Evolutionary conservation across 2,888 invertebrate genomes (phyloP), one percentile per base, ranked within the genome.

Genomic region (Aspidiotus destructor): DNA sequence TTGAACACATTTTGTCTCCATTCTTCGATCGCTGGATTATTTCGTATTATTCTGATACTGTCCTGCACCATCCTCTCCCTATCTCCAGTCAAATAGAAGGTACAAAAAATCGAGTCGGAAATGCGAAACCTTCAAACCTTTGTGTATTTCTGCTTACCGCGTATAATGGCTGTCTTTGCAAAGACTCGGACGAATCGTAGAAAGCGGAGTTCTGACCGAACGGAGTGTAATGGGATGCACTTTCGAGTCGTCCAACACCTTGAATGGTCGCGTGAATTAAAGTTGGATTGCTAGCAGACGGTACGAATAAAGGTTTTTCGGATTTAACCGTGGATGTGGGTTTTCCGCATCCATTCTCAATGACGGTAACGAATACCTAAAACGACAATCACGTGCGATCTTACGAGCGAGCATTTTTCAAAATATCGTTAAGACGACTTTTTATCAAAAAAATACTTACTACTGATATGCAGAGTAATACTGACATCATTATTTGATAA

Each of bases 231-330:
- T 41, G 16, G 0, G 64, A 41, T 5, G 64, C 42, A 16, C 41
- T 64, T 28, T 64, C 64, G 11, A 64, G 16, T 41, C 15, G 17
- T 41, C 42, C 42, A 8, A 44, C 42, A 61, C 55, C 55, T 42
- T 64, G 57, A 15, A 16, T 28, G 8, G 55, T 13, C 2, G 64
- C 57, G 41, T 64, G 64, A n/a, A 64, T 52, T n/a, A 64, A 42
- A 9, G 64, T 55, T 17, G 64, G 57, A 17, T 64, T 57, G 44
- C 17, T 55, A 13, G 42, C 11, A 8, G 64, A 41, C 10, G 64
- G 64, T 10, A 64, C 57, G 57, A 64, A 64, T 17, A 64, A 41
- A 6, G 64, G 55, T 64, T 41, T 55, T 8, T 64, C 64, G 16
- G 42, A 15, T 41, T 54, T 54, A 55, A 7, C 28, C 2, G 58